Percentiles rank a stretch among this genome's conserved stretches.
Conservation (phyloP, 2,797 vertebrate genomes). For the Melanotaenia trifasciata region DNA sequence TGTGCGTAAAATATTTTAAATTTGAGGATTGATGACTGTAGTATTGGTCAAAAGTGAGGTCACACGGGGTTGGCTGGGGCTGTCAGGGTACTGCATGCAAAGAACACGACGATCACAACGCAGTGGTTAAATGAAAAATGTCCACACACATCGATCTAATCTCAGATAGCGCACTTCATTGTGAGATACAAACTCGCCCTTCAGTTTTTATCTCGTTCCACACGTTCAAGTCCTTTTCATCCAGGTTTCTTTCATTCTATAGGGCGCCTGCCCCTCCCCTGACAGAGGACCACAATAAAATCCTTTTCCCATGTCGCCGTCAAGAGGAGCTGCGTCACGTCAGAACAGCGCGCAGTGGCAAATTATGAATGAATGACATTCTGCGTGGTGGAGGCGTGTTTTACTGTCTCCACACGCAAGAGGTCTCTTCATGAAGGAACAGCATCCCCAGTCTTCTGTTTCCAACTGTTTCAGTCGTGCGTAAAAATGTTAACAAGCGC, state of each 20-base stretch:
- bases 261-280: constrained; percentile 64
- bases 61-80: too few relatives aligned
- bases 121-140: background rate
- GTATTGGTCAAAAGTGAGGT: too few relatives aligned
- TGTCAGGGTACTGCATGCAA: background rate
- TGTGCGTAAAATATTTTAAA: too few relatives aligned
- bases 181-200: background rate
- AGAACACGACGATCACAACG: background rate
- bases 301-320: constrained; percentile 34
- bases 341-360: constrained; percentile 12
- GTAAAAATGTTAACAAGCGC: constrained; percentile 58
- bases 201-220: background rate
- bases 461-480: constrained; percentile 16
- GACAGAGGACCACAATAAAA: constrained; percentile 57
- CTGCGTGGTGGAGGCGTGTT: background rate
- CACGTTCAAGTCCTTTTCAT: background rate
- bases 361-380: constrained; percentile 3
- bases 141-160: constrained; percentile 40
- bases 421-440: background rate
- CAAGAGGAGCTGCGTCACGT: constrained; percentile 23
- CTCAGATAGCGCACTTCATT: constrained; percentile 35
- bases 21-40: too few relatives aligned
- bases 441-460: background rate
- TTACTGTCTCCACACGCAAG: background rate
- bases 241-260: constrained; percentile 32